Evolutionary conservation across 92 coral and sea anemone genomes (phyloP).

Genomic region (Porites evermanni): DNA sequence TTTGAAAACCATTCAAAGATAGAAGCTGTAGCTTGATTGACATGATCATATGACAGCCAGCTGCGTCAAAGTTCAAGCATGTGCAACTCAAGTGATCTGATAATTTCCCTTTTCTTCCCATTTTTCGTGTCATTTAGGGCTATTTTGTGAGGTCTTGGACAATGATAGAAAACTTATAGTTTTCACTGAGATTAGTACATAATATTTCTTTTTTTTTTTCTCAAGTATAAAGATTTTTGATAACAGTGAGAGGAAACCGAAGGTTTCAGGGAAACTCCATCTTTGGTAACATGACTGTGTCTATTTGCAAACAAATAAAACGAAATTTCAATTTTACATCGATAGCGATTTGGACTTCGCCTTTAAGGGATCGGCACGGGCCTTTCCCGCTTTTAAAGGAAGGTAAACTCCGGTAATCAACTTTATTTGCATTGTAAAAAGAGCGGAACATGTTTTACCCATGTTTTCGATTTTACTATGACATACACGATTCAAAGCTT

Average conservation of each 20-base stretch:
- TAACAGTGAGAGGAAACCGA: slow-evolving; percentile 5
- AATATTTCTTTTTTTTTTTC: not conserved
- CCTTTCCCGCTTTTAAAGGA: not conserved
- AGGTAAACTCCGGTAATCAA: not conserved
- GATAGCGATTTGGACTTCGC: not conserved
- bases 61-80: not conserved
- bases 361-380: slow-evolving; percentile 11
- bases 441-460: not conserved
- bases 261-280: not conserved
- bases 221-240: not conserved
- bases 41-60: slow-evolving; percentile 13
- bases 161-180: too few relatives aligned
- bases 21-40: slow-evolving; percentile 8
- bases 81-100: not conserved
- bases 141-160: not conserved
- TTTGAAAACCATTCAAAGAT: not conserved
- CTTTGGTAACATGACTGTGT: slow-evolving; percentile 26
- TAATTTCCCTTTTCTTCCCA: not conserved
- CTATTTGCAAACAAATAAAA: not conserved
- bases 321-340: slow-evolving; percentile 7
- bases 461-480: not conserved
- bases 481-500: not conserved
- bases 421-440: not conserved
- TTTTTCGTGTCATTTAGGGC: not conserved
- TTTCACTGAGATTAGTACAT: too few relatives aligned